phyloP scores from a whole-genome alignment of 2,888 invertebrate genomes.

The Odontomyia ornata region DNA sequence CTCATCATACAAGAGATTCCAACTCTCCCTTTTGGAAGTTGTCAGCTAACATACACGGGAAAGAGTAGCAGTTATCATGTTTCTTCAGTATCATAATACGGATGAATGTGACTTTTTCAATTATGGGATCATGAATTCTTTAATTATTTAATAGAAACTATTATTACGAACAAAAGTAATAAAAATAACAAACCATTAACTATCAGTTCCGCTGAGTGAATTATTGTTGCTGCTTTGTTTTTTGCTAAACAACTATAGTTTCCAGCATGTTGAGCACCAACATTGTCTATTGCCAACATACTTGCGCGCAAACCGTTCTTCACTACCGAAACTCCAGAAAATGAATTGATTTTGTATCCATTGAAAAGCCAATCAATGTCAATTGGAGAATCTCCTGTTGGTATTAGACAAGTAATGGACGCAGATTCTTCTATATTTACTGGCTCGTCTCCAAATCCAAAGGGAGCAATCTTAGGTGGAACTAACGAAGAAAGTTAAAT shows the following conservation, averaged over 20 bases:
- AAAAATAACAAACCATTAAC: conserved; percentile 70
- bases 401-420: conserved; percentile 66
- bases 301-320: conserved; percentile 71
- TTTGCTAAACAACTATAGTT: conserved; percentile 71
- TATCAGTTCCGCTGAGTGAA: conserved; percentile 68
- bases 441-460: conserved; percentile 72
- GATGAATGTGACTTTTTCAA: too few species aligned
- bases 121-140: too few species aligned
- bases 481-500: conserved; percentile 63
- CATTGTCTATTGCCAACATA: conserved; percentile 72
- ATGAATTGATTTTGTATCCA: conserved; percentile 53
- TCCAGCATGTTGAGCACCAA: conserved; percentile 70
- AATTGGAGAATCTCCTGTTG: conserved; percentile 70
- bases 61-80: too few species aligned
- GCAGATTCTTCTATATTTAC: conserved; percentile 69
- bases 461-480: conserved; percentile 75
- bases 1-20: too few species aligned
- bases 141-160: too few species aligned
- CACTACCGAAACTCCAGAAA: conserved; percentile 65
- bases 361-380: conserved; percentile 72
- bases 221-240: conserved; percentile 69
- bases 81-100: too few species aligned
- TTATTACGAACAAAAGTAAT: conserved; percentile 23
- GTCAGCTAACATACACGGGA: too few species aligned
- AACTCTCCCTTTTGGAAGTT: too few species aligned